Evolutionary conservation across 2,888 invertebrate genomes (phyloP).

Genomic region (Elegia similella): DNA sequence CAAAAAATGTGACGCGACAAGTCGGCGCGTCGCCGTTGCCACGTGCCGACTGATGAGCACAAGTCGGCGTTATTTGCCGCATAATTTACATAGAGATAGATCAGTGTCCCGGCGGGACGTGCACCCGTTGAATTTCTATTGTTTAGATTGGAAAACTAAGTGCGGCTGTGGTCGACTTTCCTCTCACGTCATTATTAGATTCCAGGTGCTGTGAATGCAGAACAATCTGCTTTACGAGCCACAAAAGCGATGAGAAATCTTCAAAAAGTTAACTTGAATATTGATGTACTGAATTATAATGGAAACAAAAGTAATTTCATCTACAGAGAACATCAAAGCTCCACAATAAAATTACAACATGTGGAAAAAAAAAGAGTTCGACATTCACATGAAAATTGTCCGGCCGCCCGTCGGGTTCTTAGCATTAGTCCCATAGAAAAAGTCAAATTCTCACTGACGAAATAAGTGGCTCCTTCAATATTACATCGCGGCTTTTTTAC

Average conservation of each 20-base stretch:
- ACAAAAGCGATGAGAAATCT: neutral
- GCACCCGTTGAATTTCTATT: conserved; percentile 81
- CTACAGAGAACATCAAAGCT: too few relatives aligned
- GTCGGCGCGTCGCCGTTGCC: conserved; percentile 32
- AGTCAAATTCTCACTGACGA: too few relatives aligned
- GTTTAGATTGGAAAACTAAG: conserved; percentile 82
- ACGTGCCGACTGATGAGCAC: conserved; percentile 66
- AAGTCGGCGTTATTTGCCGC: conserved; percentile 74
- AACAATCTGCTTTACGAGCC: conserved; percentile 17
- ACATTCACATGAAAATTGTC: too few relatives aligned
- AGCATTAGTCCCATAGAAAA: too few relatives aligned
- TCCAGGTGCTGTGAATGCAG: conserved; percentile 48
- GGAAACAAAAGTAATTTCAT: too few relatives aligned
- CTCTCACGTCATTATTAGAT: conserved; percentile 71
- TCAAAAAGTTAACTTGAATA: neutral
- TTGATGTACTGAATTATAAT: neutral
- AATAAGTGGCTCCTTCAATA: too few relatives aligned
- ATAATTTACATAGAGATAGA: conserved; percentile 81
- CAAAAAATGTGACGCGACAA: conserved; percentile 40
- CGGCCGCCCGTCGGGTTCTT: too few relatives aligned
- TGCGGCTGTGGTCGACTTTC: conserved; percentile 68
- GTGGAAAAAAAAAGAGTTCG: too few relatives aligned
- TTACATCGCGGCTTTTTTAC: too few relatives aligned
- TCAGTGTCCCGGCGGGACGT: conserved; percentile 69
- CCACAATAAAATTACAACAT: too few relatives aligned